Evolutionary conservation across 2,113 vertebrate species (phyloP).

Genomic region (Copsychus sechellarum): DNA sequence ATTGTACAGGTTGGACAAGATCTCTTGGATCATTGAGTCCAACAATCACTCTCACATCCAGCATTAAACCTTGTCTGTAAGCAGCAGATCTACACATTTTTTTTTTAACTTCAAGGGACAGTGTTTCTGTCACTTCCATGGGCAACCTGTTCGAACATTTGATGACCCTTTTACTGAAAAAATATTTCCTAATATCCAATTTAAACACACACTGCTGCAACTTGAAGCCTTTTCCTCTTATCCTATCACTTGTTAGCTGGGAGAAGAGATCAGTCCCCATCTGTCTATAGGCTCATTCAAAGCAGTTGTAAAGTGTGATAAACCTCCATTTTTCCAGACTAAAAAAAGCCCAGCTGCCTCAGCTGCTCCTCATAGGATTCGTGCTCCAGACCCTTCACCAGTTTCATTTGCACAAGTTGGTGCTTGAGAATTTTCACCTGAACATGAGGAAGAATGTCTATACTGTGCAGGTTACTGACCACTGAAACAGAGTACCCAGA

Average conservation of each 20-base stretch:
- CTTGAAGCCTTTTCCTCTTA: neutral
- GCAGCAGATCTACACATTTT: neutral
- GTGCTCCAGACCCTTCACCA: neutral
- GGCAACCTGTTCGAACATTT: neutral
- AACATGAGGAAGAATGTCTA: neutral
- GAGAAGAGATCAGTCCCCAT: neutral
- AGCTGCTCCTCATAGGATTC: neutral
- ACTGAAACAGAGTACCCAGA: neutral
- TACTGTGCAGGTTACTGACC: fast-evolving
- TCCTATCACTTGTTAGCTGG: neutral
- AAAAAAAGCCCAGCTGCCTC: neutral
- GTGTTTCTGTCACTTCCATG: neutral
- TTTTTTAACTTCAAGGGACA: neutral
- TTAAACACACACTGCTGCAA: neutral
- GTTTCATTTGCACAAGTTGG: neutral
- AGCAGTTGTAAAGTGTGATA: neutral
- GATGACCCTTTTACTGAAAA: neutral
- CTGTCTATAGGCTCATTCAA: neutral
- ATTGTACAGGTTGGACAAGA: neutral
- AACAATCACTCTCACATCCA: neutral
- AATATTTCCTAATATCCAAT: neutral
- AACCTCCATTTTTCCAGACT: neutral
- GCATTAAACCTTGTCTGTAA: neutral
- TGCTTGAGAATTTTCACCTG: neutral
- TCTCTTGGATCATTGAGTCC: neutral